Percentiles rank a stretch among this genome's conserved stretches.
phyloP scores from a whole-genome alignment of 2,888 invertebrate species.

The Eledona agricola region DNA sequence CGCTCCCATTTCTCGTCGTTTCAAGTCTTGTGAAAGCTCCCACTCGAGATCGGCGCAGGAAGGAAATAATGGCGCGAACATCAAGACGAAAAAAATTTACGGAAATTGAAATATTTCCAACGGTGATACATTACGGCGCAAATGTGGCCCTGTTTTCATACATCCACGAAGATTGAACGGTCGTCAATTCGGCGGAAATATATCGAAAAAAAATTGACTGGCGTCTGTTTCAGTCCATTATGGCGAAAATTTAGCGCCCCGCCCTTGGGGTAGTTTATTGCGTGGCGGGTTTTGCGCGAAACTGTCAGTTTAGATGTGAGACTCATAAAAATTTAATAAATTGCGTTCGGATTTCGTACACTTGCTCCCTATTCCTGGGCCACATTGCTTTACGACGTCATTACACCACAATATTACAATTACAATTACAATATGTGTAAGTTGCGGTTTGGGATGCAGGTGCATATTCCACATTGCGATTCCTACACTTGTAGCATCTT shows the following conservation, averaged over 20 bases:
- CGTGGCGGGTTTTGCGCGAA: no score
- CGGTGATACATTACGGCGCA: constrained; percentile 10
- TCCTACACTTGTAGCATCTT: no score
- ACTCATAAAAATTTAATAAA: no score
- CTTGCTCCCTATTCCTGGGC: no score
- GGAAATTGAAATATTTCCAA: constrained; percentile 22
- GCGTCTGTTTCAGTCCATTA: constrained; percentile 14
- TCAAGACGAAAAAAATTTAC: constrained; percentile 17
- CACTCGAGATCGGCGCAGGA: constrained; percentile 12
- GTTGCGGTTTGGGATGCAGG: no score
- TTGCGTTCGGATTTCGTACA: no score
- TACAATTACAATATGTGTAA: no score
- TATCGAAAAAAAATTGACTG: constrained; percentile 24
- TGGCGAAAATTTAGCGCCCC: constrained; percentile 7
- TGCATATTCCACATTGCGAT: no score
- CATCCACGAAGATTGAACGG: constrained; percentile 13
- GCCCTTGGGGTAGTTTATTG: neutral
- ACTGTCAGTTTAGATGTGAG: no score
- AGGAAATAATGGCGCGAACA: constrained; percentile 26
- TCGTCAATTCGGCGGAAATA: constrained; percentile 12
- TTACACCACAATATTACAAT: no score
- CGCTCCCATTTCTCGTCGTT: constrained; percentile 6
- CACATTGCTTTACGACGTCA: no score
- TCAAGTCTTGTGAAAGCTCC: constrained; percentile 8
- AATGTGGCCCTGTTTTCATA: constrained; percentile 8